A percentile compares a stretch with the other conserved stretches of the same genome.
Conservation (phyloP, 2,888 invertebrate genomes). For the Hesperia comma region DNA sequence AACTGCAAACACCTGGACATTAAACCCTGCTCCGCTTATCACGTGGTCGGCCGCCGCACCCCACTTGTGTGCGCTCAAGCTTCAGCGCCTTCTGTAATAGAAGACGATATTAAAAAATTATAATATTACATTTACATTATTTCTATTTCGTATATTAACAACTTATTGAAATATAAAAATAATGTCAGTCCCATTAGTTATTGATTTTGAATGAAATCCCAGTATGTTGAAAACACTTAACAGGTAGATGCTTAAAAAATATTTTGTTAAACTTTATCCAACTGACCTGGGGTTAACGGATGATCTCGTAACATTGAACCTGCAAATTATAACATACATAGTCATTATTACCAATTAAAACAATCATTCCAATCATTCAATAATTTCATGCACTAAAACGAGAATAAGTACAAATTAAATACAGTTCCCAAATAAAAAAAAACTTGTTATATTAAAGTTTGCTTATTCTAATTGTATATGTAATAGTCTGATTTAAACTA, state of each 20-base stretch:
- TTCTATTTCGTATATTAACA: too few relatives aligned
- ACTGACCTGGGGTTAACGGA: conserved; percentile 76
- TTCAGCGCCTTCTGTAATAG: conserved; percentile 66
- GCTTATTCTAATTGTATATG: too few relatives aligned
- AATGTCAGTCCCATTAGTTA: too few relatives aligned
- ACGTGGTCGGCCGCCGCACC: conserved; percentile 52
- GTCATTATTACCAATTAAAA: background rate
- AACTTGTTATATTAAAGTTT: too few relatives aligned
- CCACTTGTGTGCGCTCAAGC: conserved; percentile 59
- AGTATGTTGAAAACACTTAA: too few relatives aligned
- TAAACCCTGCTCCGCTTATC: conserved; percentile 77
- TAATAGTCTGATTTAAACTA: too few relatives aligned
- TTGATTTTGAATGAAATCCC: too few relatives aligned
- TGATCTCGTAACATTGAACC: conserved; percentile 82
- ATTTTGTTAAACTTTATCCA: background rate
- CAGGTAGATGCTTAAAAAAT: too few relatives aligned
- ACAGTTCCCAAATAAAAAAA: too few relatives aligned
- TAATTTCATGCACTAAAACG: background rate
- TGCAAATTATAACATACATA: conserved; percentile 51
- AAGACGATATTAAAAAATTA: background rate
- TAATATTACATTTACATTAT: too few relatives aligned
- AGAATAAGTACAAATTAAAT: background rate
- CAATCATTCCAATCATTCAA: background rate
- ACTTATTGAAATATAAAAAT: too few relatives aligned
- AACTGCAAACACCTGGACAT: conserved; percentile 60